A percentile compares a stretch with the other conserved stretches of the same genome.
Conservation (phyloP, 2,113 vertebrate genomes). For the Noctilio leporinus region DNA sequence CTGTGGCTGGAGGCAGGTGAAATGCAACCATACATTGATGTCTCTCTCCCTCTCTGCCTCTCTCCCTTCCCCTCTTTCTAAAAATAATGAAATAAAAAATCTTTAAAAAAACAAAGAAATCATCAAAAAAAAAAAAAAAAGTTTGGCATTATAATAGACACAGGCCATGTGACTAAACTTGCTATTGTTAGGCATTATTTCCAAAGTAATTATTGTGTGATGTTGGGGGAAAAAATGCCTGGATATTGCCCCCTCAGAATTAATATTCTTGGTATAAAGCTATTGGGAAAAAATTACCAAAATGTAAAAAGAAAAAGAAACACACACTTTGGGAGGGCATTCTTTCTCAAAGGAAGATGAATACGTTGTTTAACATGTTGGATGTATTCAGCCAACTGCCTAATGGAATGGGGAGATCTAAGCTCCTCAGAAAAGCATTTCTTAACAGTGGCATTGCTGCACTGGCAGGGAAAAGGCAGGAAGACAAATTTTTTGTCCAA, state of each 20-base stretch:
- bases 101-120: too few relatives aligned
- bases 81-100: too few relatives aligned
- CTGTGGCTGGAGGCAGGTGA: too few relatives aligned
- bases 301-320: neutral
- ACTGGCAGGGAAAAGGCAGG: neutral
- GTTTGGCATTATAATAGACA: constrained; percentile 31
- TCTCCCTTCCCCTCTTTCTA: too few relatives aligned
- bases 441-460: neutral
- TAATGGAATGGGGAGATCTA: neutral
- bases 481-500: neutral
- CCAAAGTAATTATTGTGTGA: constrained; percentile 42
- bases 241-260: neutral
- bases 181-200: neutral
- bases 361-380: constrained; percentile 6
- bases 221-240: constrained; percentile 8
- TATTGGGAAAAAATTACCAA: neutral
- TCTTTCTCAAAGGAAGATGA: constrained; percentile 42
- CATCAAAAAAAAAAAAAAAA: too few relatives aligned
- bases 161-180: constrained; percentile 6
- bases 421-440: neutral
- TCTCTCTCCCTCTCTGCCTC: too few relatives aligned
- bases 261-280: neutral
- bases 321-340: neutral
- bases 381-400: neutral
- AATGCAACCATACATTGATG: too few relatives aligned